Evolutionary conservation across 2,888 invertebrate species (phyloP).

Genomic region (Suillia variegata): DNA sequence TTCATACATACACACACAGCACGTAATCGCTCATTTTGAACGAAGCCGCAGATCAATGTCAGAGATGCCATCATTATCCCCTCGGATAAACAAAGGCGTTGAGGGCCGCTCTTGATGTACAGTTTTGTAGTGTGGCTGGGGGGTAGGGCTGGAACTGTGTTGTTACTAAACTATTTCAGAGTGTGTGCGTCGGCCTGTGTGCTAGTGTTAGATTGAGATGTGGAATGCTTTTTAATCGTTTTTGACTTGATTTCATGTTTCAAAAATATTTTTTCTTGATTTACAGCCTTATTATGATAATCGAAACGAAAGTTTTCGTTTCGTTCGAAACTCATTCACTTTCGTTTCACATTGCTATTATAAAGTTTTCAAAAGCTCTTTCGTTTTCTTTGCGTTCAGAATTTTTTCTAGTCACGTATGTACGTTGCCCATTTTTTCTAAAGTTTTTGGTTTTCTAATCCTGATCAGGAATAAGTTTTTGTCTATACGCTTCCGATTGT

Average conservation of each 20-base stretch:
- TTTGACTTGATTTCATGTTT: no score
- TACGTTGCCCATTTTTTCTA: conserved; percentile 8
- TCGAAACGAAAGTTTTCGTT: no score
- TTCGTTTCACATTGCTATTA: no score
- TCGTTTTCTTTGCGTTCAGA: no score
- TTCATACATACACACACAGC: background rate
- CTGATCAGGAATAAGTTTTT: background rate
- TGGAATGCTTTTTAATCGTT: no score
- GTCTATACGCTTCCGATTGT: background rate
- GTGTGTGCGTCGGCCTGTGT: background rate
- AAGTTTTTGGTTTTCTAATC: background rate
- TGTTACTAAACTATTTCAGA: background rate
- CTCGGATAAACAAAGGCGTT: background rate
- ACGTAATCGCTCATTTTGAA: background rate
- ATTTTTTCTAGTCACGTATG: no score
- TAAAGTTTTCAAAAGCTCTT: no score
- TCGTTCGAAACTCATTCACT: no score
- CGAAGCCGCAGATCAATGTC: background rate
- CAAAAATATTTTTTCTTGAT: no score
- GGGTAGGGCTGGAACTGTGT: background rate
- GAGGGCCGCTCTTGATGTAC: background rate
- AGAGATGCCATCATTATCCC: background rate
- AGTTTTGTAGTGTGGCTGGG: background rate
- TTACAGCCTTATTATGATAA: no score
- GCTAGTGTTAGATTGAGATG: no score